These are phyloP conservation scores for Condylostylus longicornis DNA, from an alignment of 1,140 invertebrate genomes.

Conservation along the genomic window DNA sequence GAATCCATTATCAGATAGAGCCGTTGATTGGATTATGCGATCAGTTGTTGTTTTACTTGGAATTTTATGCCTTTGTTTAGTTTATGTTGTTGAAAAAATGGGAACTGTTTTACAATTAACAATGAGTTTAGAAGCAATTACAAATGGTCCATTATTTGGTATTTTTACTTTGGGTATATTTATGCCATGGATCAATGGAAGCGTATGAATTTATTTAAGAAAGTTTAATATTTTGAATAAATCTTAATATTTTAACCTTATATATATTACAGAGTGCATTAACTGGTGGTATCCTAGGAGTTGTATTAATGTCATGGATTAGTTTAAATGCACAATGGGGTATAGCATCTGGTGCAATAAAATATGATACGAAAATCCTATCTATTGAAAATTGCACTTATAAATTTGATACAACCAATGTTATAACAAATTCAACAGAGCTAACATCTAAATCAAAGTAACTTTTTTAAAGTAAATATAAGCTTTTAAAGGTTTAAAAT, in stretches of 20 bases:
- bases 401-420: constrained; percentile 20
- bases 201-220: constrained; percentile 31
- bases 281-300: constrained; percentile 46
- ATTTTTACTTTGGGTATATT: constrained; percentile 61
- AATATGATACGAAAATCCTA: constrained; percentile 45
- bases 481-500: neutral
- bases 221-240: neutral
- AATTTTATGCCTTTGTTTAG: constrained; percentile 35
- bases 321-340: constrained; percentile 62
- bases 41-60: constrained; percentile 40
- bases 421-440: constrained; percentile 10
- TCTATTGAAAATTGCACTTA: constrained; percentile 57
- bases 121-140: constrained; percentile 45
- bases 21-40: constrained; percentile 40
- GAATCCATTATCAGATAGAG: constrained; percentile 33
- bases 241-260: neutral
- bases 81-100: constrained; percentile 41
- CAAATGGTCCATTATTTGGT: constrained; percentile 56
- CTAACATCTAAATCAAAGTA: neutral
- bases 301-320: constrained; percentile 61
- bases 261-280: constrained; percentile 48
- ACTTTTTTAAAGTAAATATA: neutral
- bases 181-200: constrained; percentile 49
- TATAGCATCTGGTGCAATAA: constrained; percentile 43
- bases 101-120: constrained; percentile 33